phyloP scores from a whole-genome alignment of 2,797 vertebrate species.

The Myoxocephalus aenaeus region DNA sequence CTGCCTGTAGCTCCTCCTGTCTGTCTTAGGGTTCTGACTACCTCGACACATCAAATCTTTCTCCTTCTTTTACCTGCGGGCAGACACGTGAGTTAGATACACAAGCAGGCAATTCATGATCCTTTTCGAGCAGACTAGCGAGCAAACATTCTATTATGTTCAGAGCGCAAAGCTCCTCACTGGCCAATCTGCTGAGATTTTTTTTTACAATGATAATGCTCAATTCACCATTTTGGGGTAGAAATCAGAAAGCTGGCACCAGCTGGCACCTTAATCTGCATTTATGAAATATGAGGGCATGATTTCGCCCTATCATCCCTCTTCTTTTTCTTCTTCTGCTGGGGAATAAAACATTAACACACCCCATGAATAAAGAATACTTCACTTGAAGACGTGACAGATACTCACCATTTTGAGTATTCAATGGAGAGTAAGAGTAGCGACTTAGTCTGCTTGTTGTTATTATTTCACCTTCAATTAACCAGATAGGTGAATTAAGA shows the following conservation, averaged over 20 bases:
- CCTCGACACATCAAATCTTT: neutral
- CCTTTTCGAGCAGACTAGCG: constrained; percentile 47
- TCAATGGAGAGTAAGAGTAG: constrained; percentile 49
- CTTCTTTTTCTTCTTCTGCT: constrained; percentile 47
- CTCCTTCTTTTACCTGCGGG: constrained; percentile 19
- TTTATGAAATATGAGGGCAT: constrained; percentile 62
- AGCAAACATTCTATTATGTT: constrained; percentile 59
- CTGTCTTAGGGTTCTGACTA: constrained; percentile 2
- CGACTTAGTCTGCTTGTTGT: constrained; percentile 17
- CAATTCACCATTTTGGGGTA: constrained; percentile 40
- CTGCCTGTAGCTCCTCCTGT: constrained; percentile 22
- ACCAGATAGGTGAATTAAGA: constrained; percentile 50
- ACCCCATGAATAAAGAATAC: constrained; percentile 72
- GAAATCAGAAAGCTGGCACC: constrained; percentile 53
- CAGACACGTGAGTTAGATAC: constrained; percentile 45
- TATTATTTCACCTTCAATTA: constrained; percentile 51
- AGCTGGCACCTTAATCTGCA: constrained; percentile 67
- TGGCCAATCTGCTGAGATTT: constrained; percentile 60
- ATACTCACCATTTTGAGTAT: constrained; percentile 34
- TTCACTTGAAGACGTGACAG: constrained; percentile 62
- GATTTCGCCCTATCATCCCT: constrained; percentile 23
- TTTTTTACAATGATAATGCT: constrained; percentile 35
- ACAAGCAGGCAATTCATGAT: constrained; percentile 59
- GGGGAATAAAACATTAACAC: constrained; percentile 75
- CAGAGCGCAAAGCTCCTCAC: constrained; percentile 30